Percentiles rank a stretch among this genome's conserved stretches.
phyloP scores from a whole-genome alignment of 35 echinoderm and acorn worm species.

The Ophioderma brevispina region DNA sequence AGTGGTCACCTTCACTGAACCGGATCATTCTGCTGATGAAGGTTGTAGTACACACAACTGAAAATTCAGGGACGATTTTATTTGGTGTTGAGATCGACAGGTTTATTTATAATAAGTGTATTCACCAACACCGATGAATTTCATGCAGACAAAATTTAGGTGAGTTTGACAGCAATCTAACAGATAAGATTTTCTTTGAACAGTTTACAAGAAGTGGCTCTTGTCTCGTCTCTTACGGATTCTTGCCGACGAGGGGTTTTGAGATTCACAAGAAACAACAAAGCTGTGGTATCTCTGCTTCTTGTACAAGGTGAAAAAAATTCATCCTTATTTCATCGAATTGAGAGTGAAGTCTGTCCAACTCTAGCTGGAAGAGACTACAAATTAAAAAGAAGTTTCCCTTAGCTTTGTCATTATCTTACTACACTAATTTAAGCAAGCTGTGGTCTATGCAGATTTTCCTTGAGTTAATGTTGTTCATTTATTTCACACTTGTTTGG shows the following conservation, averaged over 20 bases:
- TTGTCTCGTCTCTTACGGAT: neutral
- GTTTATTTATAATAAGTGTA: too few relatives aligned
- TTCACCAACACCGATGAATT: too few relatives aligned
- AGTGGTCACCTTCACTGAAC: too few relatives aligned
- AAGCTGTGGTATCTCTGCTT: conserved; percentile 61
- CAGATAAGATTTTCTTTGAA: neutral
- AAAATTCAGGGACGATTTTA: too few relatives aligned
- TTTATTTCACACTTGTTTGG: neutral
- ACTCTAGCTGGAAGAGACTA: conserved; percentile 48
- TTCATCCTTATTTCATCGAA: conserved; percentile 31
- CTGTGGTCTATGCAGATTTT: neutral
- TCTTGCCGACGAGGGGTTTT: neutral
- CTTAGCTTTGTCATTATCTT: neutral
- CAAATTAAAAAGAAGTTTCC: neutral
- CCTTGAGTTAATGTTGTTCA: neutral
- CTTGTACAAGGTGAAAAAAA: conserved; percentile 44
- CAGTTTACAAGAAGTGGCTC: conserved; percentile 78
- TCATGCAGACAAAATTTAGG: too few relatives aligned
- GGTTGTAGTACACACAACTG: too few relatives aligned
- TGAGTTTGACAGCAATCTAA: too few relatives aligned
- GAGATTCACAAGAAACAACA: neutral
- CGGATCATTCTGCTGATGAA: too few relatives aligned
- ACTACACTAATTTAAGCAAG: neutral
- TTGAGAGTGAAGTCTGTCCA: conserved; percentile 52
- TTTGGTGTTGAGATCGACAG: too few relatives aligned